Evolutionary conservation across 1,140 invertebrate genomes (phyloP), one percentile per base, ranked within the genome.

Genomic region (Xylocopa sonorina): DNA sequence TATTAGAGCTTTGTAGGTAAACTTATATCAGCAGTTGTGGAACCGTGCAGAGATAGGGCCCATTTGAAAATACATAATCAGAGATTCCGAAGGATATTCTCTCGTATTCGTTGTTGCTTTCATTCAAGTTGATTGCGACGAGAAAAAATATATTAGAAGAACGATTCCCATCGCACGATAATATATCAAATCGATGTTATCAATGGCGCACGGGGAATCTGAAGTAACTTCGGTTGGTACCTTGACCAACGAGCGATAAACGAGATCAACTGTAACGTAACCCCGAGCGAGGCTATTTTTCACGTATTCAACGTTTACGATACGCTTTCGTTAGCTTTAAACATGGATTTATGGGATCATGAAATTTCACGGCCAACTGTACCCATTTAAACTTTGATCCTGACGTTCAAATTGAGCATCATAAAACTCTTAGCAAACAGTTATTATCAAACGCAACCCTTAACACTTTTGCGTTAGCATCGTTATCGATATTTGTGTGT

Each of bases 161-260:
- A 43, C 32, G 57, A 32, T 43, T 43, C 10, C n/a, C 64, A 46
- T 58, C 64, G 21, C 3, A 51, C 29, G 76, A 62, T 63, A 78
- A 72, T 24, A n/a, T 41, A 53, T 53, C 21, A 21, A n/a, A 27
- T 34, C 7, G 10, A 1, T 14, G 18, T 57, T 55, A 38, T 68
- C 51, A 29, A 16, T 55, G 3, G 3, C 16, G 16, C 1, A 18
- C 14, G 5, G n/a, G n/a, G 18, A 32, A 50, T 24, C 62, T 75
- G 62, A 46, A 55, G 27, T 55, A 75, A 57, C 74, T 67, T 57
- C 63, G 27, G 51, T 34, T 57, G 74, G 74, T 76, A 76, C 38
- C 29, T 57, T 57, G 34, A 67, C 74, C 74, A 67, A n/a, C 63
- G 9, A 48, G 16, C 5, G 74, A 76, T 76, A 76, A 76, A 16